Evolutionary conservation across 2,113 vertebrate genomes (phyloP), one percentile per base, ranked within the genome.

Genomic region (Sceloporus tristichus): DNA sequence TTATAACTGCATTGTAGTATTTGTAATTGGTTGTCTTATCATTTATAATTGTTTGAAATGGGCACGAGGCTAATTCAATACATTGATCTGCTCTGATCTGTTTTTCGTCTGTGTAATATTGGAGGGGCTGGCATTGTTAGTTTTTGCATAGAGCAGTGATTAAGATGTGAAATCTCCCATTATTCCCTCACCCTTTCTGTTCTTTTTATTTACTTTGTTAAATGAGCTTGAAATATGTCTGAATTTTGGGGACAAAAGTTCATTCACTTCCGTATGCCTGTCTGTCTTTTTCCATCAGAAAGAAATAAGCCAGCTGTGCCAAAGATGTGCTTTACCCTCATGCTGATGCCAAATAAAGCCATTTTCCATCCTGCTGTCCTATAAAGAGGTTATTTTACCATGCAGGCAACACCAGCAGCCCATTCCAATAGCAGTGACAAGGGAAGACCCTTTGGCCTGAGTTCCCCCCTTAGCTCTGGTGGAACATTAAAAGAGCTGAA

Each of bases 251-350:
- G 62, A 48, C 27, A 75, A 48, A 75, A 75, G 59, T 65, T 7
- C 11, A 34, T 65, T 65, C 29, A 66, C 56, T 65, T 82, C 40
- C 62, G 2, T 87, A 21, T 81, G 79, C 59, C 54, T 13, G 34
- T 53, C n/a, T 71, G 29, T 80, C 66, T 80, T 87, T 5, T 74
- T 62, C 9, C 38, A n/a, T 76, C 18, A 4, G 70, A 87, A 13
- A 82, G 40, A 87, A 76, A 53, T 34, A 75, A 82, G 56, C 25
- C n/a, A 66, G 73, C 59, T 83, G 42, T 77, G 59, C 66, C 16
- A 23, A 77, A 54, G 29, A 66, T 76, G 73, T 13, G 21, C 40
- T 29, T 76, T 82, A 27, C 16, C 40, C 59, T 48, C 66, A 84
- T 71, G 70, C 53, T 34, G 53, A 79, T 79, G 65, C 21, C 48